These are phyloP conservation scores for Gallinago paraguaiae DNA, from an alignment of 2,113 vertebrate genomes.

Conservation along the genomic window DNA sequence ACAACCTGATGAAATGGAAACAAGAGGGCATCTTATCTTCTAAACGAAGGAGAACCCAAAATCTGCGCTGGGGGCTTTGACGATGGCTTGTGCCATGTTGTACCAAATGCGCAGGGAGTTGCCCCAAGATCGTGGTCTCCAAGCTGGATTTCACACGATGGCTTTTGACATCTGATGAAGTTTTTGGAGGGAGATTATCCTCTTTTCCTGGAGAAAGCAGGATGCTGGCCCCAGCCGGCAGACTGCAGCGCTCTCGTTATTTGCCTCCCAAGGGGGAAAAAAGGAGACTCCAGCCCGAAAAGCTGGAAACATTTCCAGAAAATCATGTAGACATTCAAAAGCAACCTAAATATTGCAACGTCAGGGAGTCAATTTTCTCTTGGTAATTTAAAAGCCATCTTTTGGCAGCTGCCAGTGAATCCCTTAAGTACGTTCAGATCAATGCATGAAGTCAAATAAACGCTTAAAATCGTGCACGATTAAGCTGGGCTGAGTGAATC, in stretches of 20 bases:
- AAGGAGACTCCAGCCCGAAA: neutral
- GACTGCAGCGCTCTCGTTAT: neutral
- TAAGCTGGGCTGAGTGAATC: neutral
- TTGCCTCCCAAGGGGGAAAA: neutral
- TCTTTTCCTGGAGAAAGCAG: neutral
- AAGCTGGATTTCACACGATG: neutral
- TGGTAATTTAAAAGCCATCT: neutral
- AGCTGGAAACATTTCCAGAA: slow-evolving; percentile 19
- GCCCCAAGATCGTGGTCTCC: neutral
- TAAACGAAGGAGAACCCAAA: neutral
- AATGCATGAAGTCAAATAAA: slow-evolving; percentile 2
- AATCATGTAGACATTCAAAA: neutral
- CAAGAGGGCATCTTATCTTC: neutral
- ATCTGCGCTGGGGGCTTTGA: neutral
- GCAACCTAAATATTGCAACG: neutral
- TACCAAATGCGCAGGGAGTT: rapidly evolving
- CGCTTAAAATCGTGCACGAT: neutral
- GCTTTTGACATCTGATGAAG: neutral
- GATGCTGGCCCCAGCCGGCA: neutral
- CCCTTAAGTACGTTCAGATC: neutral
- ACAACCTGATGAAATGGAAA: neutral
- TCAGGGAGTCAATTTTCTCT: neutral
- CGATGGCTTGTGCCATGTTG: neutral
- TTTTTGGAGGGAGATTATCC: neutral
- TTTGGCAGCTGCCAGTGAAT: neutral